Evolutionary conservation across 2,888 invertebrate genomes (phyloP).

Genomic region (Dicranocentrus wangi): DNA sequence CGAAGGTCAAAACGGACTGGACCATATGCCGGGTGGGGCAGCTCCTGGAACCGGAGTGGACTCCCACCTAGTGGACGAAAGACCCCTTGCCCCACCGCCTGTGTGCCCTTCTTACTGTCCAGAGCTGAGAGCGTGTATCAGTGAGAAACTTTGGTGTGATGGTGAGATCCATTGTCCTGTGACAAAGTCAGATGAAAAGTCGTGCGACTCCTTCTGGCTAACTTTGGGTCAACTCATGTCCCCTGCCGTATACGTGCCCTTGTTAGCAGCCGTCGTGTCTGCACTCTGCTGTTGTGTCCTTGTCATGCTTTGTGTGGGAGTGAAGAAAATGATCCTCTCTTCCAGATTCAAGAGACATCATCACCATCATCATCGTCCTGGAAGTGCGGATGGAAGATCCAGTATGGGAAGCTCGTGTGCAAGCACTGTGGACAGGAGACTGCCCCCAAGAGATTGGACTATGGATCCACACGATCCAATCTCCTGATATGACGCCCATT

Average conservation of each 20-base stretch:
- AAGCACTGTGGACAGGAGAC: constrained; percentile 74
- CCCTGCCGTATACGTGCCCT: constrained; percentile 72
- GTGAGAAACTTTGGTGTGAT: constrained; percentile 87
- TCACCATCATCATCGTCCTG: constrained; percentile 54
- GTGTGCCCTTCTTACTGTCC: constrained; percentile 86
- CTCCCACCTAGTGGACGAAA: constrained; percentile 77
- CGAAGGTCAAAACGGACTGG: constrained; percentile 78
- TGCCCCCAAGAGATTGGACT: constrained; percentile 83
- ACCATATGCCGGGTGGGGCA: constrained; percentile 75
- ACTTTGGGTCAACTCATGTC: constrained; percentile 71
- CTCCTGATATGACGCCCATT: constrained; percentile 90
- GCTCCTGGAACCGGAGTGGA: constrained; percentile 76
- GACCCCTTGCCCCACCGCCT: constrained; percentile 78
- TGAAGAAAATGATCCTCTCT: constrained; percentile 76
- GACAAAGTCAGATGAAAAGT: constrained; percentile 67
- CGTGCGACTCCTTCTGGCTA: constrained; percentile 72
- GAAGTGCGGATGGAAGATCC: constrained; percentile 43
- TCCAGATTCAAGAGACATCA: constrained; percentile 58
- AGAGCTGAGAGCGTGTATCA: constrained; percentile 87
- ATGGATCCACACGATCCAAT: constrained; percentile 77
- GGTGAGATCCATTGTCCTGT: constrained; percentile 75
- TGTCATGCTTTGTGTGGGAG: constrained; percentile 76
- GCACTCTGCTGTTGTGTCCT: constrained; percentile 74
- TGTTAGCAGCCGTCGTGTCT: constrained; percentile 70
- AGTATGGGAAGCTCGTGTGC: constrained; percentile 52